Percentiles rank a stretch among this genome's conserved stretches.
These are phyloP conservation scores for Gadopsis bispinosus DNA, from an alignment of 2,797 vertebrate genomes.

Conservation along the genomic window DNA sequence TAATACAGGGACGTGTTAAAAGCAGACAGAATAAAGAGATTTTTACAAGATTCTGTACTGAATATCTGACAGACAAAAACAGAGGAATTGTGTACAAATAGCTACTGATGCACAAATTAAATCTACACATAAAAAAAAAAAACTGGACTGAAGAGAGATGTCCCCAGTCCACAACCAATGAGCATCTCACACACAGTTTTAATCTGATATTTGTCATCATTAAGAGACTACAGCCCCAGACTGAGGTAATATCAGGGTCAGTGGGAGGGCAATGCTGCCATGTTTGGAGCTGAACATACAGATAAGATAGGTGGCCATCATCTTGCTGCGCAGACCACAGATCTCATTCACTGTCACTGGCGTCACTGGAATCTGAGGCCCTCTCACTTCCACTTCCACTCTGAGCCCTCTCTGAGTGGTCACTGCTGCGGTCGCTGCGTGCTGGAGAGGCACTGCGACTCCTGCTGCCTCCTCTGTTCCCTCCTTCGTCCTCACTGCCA, in stretches of 20 bases:
- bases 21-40: conserved; percentile 29
- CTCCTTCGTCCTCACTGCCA: conserved; percentile 76
- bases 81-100: conserved; percentile 42
- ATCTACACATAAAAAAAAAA: conserved; percentile 72
- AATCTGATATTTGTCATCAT: conserved; percentile 24
- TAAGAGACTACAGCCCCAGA: conserved; percentile 20
- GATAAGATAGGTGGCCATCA: not conserved
- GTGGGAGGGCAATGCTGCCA: not conserved
- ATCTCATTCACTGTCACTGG: conserved; percentile 89
- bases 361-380: conserved; percentile 89
- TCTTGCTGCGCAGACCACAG: not conserved
- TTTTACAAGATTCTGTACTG: conserved; percentile 44
- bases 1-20: conserved; percentile 40
- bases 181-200: conserved; percentile 16
- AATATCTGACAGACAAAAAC: conserved; percentile 44
- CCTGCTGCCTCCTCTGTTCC: conserved; percentile 72
- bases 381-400: conserved; percentile 86
- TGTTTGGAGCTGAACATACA: conserved; percentile 32
- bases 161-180: conserved; percentile 21
- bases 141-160: conserved; percentile 35
- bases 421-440: conserved; percentile 87
- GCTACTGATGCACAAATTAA: conserved; percentile 23
- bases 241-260: conserved; percentile 20
- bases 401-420: conserved; percentile 87
- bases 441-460: conserved; percentile 87